Base-by-base conservation (phyloP, 2,113 vertebrate species). In the Pomatostomus ruficeps region DNA sequence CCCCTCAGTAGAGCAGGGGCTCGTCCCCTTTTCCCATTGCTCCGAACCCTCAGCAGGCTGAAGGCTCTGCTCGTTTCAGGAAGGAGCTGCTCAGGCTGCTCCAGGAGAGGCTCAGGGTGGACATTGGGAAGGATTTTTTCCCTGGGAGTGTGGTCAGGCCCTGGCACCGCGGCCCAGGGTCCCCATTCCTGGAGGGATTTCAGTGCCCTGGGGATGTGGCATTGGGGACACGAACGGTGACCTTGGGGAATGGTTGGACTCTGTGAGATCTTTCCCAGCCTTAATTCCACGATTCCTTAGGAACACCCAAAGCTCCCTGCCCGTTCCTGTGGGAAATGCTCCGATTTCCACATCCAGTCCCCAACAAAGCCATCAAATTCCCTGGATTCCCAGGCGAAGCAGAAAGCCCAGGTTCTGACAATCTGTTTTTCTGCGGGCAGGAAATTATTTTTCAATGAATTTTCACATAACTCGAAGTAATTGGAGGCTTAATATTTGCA, bases 261-360 rank as follows among this genome's bases (percentile, higher is more conserved):
- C 8, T 0, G 2, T 10, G 54, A 6, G 31, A 6, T 35, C 31
- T 35, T 26, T 66, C 12, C 61, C 77, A 82, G 11, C 16, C 16
- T 35, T 3, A 22, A 48, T 14, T 31, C 87, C 31, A 3, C 1
- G 21, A 15, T 42, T 77, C 8, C 0, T 26, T 14, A 29, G 77
- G 51, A 48, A 48, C 7, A 31, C 42, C 36, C 7, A 3, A 14
- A 55, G 7, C 21, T 26, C 13, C 19, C 40, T 25, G 35, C 19
- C 14, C 0, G 0, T 8, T 26, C 7, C 71, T 28, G 6, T 28
- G 54, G 70, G 57, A 46, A 57, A 10, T 1, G 3, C 16, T 3
- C 11, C 1, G 2, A 0, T 40, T 14, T 46, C 59, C 77, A 40
- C 46, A 3, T 2, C 17, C 31, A 3, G 21, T 2, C 43, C 72